Evolutionary conservation across 2,113 vertebrate species (phyloP).

Genomic region (Brienomyrus longianalis): DNA sequence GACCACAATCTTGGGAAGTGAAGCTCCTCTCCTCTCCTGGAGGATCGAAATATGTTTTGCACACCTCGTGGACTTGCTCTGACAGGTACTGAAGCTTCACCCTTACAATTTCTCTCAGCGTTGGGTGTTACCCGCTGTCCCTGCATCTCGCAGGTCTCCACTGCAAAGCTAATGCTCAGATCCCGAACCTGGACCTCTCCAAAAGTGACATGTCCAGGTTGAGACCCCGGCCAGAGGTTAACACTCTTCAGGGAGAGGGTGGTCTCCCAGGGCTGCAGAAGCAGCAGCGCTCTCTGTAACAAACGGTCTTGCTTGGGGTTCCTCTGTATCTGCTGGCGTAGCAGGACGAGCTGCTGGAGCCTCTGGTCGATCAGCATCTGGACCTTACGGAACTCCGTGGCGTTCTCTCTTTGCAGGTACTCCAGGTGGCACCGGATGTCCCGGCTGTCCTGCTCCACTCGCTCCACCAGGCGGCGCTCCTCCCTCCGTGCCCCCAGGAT

Average conservation of each 20-base stretch:
- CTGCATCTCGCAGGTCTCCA: constrained; percentile 42
- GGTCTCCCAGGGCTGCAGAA: constrained; percentile 58
- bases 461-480: constrained; percentile 56
- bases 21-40: constrained; percentile 36
- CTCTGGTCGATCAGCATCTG: constrained; percentile 53
- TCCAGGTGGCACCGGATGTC: constrained; percentile 55
- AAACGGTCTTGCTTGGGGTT: constrained; percentile 36
- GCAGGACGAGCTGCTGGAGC: constrained; percentile 42
- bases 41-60: constrained; percentile 50
- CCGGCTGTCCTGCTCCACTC: constrained; percentile 62
- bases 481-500: constrained; percentile 54
- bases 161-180: constrained; percentile 44
- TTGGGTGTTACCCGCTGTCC: constrained; percentile 30
- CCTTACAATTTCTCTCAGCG: constrained; percentile 30
- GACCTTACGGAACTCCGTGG: constrained; percentile 46
- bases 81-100: constrained; percentile 32
- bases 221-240: constrained; percentile 57
- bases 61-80: constrained; percentile 44
- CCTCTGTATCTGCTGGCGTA: constrained; percentile 45
- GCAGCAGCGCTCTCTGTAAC: constrained; percentile 47
- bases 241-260: constrained; percentile 59
- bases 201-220: constrained; percentile 48
- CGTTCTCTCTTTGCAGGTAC: constrained; percentile 55
- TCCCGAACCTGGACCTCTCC: constrained; percentile 58
- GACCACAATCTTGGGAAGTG: constrained; percentile 24